Evolutionary conservation across 1,140 invertebrate genomes (phyloP).

Genomic region (Zaprionus africanus): DNA sequence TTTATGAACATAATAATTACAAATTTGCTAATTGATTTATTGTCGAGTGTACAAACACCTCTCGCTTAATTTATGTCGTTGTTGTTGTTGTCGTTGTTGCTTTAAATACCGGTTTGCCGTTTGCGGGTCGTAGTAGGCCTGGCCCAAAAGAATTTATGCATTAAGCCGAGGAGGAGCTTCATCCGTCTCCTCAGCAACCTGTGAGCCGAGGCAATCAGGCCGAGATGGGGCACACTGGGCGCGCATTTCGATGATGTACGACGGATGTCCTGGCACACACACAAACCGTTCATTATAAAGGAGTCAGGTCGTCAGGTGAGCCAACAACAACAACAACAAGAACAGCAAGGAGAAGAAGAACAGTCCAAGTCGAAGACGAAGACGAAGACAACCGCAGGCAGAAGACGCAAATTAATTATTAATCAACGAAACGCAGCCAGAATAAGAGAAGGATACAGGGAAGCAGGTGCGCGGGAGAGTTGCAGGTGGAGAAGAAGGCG

Average conservation of each 20-base stretch:
- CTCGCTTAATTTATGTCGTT: slow-evolving; percentile 75
- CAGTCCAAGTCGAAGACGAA: slow-evolving; percentile 41
- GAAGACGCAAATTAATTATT: slow-evolving; percentile 82
- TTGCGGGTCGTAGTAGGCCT: slow-evolving; percentile 31
- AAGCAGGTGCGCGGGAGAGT: background rate
- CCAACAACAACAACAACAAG: slow-evolving; percentile 28
- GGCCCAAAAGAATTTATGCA: slow-evolving; percentile 67
- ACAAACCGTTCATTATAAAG: slow-evolving; percentile 81
- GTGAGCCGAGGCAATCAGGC: slow-evolving; percentile 75
- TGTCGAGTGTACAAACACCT: slow-evolving; percentile 81
- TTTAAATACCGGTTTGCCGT: slow-evolving; percentile 64
- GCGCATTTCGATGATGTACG: slow-evolving; percentile 76
- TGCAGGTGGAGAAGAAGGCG: background rate
- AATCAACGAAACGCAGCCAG: slow-evolving; percentile 76
- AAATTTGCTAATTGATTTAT: slow-evolving; percentile 84
- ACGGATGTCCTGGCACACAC: slow-evolving; percentile 74
- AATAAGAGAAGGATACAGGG: slow-evolving; percentile 16
- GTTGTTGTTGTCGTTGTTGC: slow-evolving; percentile 36
- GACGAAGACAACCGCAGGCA: slow-evolving; percentile 59
- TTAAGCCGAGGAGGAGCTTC: slow-evolving; percentile 52
- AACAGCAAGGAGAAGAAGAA: slow-evolving; percentile 28
- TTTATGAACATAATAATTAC: slow-evolving; percentile 84
- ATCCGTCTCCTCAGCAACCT: slow-evolving; percentile 41
- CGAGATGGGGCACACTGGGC: slow-evolving; percentile 37
- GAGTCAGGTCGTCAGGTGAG: slow-evolving; percentile 76